Evolutionary conservation across 2,797 vertebrate species (phyloP).

Genomic region (Apodemus agrarius): DNA sequence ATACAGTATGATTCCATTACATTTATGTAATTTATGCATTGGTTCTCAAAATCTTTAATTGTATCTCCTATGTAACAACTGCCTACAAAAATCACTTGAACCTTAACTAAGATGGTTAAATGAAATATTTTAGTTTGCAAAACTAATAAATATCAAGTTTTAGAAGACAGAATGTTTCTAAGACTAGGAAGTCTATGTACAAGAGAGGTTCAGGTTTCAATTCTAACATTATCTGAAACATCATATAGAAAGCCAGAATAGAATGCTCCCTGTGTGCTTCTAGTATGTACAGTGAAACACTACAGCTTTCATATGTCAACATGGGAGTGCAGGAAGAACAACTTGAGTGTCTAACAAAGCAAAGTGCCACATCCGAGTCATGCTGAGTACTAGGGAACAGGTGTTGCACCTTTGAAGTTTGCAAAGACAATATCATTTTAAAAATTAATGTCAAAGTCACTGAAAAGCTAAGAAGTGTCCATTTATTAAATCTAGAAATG

Average conservation of each 20-base stretch:
- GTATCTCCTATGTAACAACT: constrained; percentile 77
- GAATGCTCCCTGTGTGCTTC: constrained; percentile 85
- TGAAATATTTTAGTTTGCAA: constrained; percentile 84
- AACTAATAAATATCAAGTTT: constrained; percentile 85
- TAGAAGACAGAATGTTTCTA: constrained; percentile 87
- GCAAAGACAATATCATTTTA: constrained; percentile 70
- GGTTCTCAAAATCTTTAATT: constrained; percentile 77
- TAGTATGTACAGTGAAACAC: constrained; percentile 87
- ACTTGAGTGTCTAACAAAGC: constrained; percentile 81
- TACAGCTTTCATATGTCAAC: constrained; percentile 84
- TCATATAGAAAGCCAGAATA: constrained; percentile 87
- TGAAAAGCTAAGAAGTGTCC: constrained; percentile 75
- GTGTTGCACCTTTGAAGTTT: constrained; percentile 84
- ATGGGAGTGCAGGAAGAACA: constrained; percentile 81
- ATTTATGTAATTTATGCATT: constrained; percentile 76
- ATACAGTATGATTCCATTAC: constrained; percentile 76
- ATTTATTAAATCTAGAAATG: constrained; percentile 69
- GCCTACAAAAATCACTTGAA: constrained; percentile 82
- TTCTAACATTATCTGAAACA: constrained; percentile 84
- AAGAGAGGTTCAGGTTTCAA: constrained; percentile 82
- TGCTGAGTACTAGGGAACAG: constrained; percentile 77
- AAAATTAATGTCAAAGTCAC: constrained; percentile 71
- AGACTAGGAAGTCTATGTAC: constrained; percentile 91
- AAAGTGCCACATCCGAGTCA: constrained; percentile 79
- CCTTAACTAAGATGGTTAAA: constrained; percentile 84